Evolutionary conservation across 2,797 vertebrate species (phyloP), one percentile per base, ranked within the genome.

Genomic region (Sphaeramia orbicularis): DNA sequence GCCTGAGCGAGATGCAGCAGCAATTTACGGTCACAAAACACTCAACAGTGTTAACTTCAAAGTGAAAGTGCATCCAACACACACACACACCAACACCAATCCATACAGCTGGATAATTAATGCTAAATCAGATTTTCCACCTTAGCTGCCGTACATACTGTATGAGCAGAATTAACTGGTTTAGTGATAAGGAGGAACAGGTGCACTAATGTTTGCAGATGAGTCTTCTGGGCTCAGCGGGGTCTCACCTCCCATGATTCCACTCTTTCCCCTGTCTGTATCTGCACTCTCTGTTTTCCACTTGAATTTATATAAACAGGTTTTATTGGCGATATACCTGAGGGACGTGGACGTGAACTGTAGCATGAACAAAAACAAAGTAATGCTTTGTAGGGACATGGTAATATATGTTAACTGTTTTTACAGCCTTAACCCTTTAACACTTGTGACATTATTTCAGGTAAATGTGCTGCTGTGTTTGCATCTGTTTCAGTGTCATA

Each of bases 131-230:
- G 10, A 48, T 74, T 65, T 65, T 42, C 60, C 54, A 55, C 42
- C 62, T 71, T 50, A 60, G 54, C 45, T 27, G 55, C 30, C 56
- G 63, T 58, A 47, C 50, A 69, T 30, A 56, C 53, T 16, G 16
- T 66, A 57, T 66, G 65, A 67, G 63, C 41, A 42, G 55, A 57
- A 78, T 76, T 56, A 62, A 37, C 30, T 47, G 47, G 69, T 55
- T 71, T 40, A 45, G 65, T 50, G 44, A 69, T 74, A 14, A 76
- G 69, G 60, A 78, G 67, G 43, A 83, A 56, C 83, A 90, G 81
- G 83, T 80, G 80, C 65, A 65, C 7, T 72, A 50, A 76, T 84
- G 71, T 68, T 53, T 65, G 27, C 30, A 60, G 65, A 80, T 56
- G 74, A 83, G 72, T 49, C 59, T 73, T 55, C 49, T 15, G 64